A percentile compares a stretch with the other conserved stretches of the same genome.
phyloP scores from a whole-genome alignment of 1,140 invertebrate species.

The Bombus confusus region DNA sequence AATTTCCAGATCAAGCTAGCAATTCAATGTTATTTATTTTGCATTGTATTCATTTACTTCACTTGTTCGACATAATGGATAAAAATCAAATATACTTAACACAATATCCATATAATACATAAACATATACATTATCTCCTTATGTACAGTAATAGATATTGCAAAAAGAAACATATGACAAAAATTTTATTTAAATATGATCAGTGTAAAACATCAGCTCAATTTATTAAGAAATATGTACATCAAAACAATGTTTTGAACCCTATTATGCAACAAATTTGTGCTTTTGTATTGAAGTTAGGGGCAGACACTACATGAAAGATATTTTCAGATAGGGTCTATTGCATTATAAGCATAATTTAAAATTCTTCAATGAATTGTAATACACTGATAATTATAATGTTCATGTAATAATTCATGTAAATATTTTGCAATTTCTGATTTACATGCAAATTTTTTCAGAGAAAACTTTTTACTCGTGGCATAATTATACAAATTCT shows the following conservation, averaged over 20 bases:
- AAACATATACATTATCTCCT: slow-evolving; percentile 30
- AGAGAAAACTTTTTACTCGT: background rate
- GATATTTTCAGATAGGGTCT: slow-evolving; percentile 10
- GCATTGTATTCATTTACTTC: slow-evolving; percentile 15
- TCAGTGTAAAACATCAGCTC: background rate
- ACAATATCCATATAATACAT: slow-evolving; percentile 25
- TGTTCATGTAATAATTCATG: background rate
- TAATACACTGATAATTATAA: slow-evolving; percentile 19
- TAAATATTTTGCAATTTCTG: slow-evolving; percentile 31
- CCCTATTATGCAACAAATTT: slow-evolving; percentile 26
- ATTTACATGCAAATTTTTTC: slow-evolving; percentile 9
- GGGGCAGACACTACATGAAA: slow-evolving; percentile 41
- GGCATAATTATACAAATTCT: background rate
- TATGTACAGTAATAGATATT: slow-evolving; percentile 5
- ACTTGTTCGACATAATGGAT: slow-evolving; percentile 28
- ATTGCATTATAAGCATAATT: slow-evolving; percentile 6
- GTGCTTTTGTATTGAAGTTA: slow-evolving; percentile 14
- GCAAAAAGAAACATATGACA: slow-evolving; percentile 8
- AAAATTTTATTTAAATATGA: slow-evolving; percentile 11
- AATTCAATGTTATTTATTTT: slow-evolving; percentile 37
- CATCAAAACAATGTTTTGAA: slow-evolving; percentile 14
- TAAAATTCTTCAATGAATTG: slow-evolving; percentile 8
- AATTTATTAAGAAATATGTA: slow-evolving; percentile 30
- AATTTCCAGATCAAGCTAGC: background rate
- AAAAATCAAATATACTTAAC: slow-evolving; percentile 10